Evolutionary conservation across 1,140 invertebrate genomes (phyloP).

Genomic region (Ephestia elutella): DNA sequence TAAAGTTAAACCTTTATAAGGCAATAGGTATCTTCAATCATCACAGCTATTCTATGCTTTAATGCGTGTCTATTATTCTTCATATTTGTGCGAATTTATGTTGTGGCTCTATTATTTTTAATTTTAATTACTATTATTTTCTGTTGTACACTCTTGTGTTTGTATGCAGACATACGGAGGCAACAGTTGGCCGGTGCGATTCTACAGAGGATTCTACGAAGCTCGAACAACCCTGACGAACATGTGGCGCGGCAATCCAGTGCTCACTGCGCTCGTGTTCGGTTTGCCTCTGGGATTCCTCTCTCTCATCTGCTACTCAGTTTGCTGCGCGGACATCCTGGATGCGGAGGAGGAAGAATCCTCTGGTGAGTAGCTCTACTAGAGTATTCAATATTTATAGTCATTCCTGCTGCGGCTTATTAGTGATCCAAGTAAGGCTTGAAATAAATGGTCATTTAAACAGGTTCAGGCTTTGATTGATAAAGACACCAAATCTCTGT

Average conservation of each 20-base stretch:
- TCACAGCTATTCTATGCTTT: too few species aligned
- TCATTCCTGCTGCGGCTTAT: too few species aligned
- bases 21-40: too few species aligned
- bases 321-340: conserved; percentile 94
- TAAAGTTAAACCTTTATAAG: too few species aligned
- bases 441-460: too few species aligned
- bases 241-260: conserved; percentile 94
- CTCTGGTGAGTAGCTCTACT: conserved; percentile 33
- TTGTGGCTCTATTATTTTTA: too few species aligned
- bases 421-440: too few species aligned
- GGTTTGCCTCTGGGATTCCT: conserved; percentile 93
- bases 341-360: conserved; percentile 91
- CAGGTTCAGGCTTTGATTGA: too few species aligned
- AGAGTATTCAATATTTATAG: not conserved
- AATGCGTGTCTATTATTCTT: too few species aligned
- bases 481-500: too few species aligned
- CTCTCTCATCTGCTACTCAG: conserved; percentile 94
- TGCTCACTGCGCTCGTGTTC: conserved; percentile 90
- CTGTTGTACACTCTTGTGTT: not conserved
- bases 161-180: conserved; percentile 84
- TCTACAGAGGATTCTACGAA: conserved; percentile 88
- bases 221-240: conserved; percentile 80
- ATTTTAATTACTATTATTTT: too few species aligned
- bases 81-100: too few species aligned
- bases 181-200: conserved; percentile 80